phyloP scores from a whole-genome alignment of 2,888 invertebrate genomes.

The Epirrhoe tristata region DNA sequence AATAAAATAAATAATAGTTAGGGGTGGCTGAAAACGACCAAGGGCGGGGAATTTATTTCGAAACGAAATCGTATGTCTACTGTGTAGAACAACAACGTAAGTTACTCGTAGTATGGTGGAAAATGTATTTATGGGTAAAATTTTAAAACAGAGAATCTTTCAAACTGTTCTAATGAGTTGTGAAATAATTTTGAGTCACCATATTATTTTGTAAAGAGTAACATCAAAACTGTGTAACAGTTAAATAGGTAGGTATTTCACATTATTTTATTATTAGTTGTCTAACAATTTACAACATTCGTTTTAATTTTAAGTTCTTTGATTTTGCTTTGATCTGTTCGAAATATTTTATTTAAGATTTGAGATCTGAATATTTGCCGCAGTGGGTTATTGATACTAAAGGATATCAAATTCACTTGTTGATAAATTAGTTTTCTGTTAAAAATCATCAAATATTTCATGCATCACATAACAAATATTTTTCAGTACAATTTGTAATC shows the following conservation, averaged over 20 bases:
- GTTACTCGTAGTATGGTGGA: constrained; percentile 63
- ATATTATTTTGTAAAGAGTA: constrained; percentile 58
- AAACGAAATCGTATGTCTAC: constrained; percentile 84
- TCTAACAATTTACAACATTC: constrained; percentile 77
- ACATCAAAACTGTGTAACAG: constrained; percentile 76
- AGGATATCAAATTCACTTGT: constrained; percentile 41
- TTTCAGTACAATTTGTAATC: constrained; percentile 71
- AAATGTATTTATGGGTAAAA: constrained; percentile 8
- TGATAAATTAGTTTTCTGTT: constrained; percentile 21
- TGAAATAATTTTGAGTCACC: constrained; percentile 66
- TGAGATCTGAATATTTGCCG: constrained; percentile 73
- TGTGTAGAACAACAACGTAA: constrained; percentile 83
- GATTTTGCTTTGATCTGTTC: constrained; percentile 85
- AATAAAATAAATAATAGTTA: constrained; percentile 13
- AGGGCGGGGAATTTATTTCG: constrained; percentile 80
- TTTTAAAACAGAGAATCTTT: constrained; percentile 37
- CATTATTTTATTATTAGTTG: constrained; percentile 74
- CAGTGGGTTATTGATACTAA: constrained; percentile 58
- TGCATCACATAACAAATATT: constrained; percentile 66
- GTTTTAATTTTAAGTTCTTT: constrained; percentile 76
- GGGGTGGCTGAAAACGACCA: constrained; percentile 58
- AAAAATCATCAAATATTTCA: constrained; percentile 35
- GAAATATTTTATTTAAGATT: constrained; percentile 61
- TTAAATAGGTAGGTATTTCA: constrained; percentile 77
- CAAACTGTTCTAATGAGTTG: constrained; percentile 62